Evolutionary conservation across 1,140 invertebrate species (phyloP), one percentile per base, ranked within the genome.

Genomic region (Phymastichus coffea): DNA sequence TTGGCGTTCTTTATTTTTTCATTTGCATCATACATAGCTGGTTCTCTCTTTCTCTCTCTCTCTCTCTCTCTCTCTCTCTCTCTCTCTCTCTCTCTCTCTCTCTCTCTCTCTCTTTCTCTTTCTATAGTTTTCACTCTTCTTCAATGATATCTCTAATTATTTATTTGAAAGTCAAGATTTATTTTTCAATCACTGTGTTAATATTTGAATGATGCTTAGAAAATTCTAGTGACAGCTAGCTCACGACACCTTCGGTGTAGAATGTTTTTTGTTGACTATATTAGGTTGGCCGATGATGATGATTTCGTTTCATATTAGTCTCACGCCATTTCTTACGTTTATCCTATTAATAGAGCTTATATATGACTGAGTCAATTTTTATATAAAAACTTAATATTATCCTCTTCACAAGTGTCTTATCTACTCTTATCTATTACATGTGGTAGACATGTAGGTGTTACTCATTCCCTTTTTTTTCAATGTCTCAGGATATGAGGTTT

Each of bases 201-300:
- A n/a, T n/a, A n/a, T n/a, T 70, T 76, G 71, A 78, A 79, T 79
- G 78, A 74, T 63, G 69, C 76, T 78, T 80, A 74, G 71, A 57
- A 74, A 78, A 78, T 72, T 76, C 28, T 72, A 63, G 57, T 67
- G 58, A 51, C 52, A 60, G 59, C 49, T 58, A 59, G 57, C 35
- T 58, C 46, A 48, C 15, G 37, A 56, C 23, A 37, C 20, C 20
- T 47, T 25, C 20, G 20, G 54, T 37, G 28, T 46, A 46, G 53
- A 44, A 43, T 46, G 12, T 40, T 40, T 15, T 40, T 40, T 15
- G 6, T 40, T 40, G 10, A 40, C n/a, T 40, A 9, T 40, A 14
- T 15, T 15, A 4, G 10, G 6, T 15, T 40, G 9, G 10, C 7
- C 15, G 6, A 14, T 14, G 9, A 49, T 30, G 17, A 35, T 26